Base-by-base conservation (phyloP, 1,140 invertebrate species). In the Pristionchus pacificus region DNA sequence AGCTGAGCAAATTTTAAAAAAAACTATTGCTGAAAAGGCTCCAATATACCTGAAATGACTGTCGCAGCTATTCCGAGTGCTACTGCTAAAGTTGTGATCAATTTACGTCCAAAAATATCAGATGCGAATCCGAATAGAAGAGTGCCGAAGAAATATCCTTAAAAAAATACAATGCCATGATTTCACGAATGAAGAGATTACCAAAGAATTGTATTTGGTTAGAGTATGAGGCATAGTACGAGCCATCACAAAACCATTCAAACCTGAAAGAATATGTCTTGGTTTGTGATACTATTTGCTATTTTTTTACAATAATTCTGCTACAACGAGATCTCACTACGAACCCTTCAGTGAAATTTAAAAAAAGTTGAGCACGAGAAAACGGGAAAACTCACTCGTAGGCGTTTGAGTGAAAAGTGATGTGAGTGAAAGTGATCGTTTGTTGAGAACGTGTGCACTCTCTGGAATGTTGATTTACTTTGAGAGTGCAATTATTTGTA, bases 101-200 rank as follows among this genome's bases (percentile, higher is more conserved):
- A 79, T 49, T 80, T 79, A 32, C 80, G 58, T n/a, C 80, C 80
- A 29, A 83, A 65, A 25, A 63, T 49, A 73, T 81, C 80, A 6
- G 74, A 75, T 29, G 82, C 58, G 27, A 67, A 66, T 49, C 80
- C 80, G 60, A 74, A 81, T 0, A 67, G 60, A 62, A 81, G 70
- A 13, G 80, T 81, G 25, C 80, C 79, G 29, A 76, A 38, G 25
- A 80, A 49, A 59, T n/a, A 15, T n/a, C n/a, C 31, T n/a, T 2
- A 13, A 24, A 19, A n/a, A 67, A 29, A 59, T 63, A 19, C 15
- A 27, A n/a, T 25, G 28, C n/a, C 6, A 49, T 49, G 19, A 49
- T 49, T 49, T 49, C 38, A 49, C 19, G 19, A 49, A 10, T 49
- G 6, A 49, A n/a, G n/a, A 49, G 19, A 10, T 49, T 19, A 49